Evolutionary conservation across 2,888 invertebrate genomes (phyloP).

Genomic region (Aleiodes alternator): DNA sequence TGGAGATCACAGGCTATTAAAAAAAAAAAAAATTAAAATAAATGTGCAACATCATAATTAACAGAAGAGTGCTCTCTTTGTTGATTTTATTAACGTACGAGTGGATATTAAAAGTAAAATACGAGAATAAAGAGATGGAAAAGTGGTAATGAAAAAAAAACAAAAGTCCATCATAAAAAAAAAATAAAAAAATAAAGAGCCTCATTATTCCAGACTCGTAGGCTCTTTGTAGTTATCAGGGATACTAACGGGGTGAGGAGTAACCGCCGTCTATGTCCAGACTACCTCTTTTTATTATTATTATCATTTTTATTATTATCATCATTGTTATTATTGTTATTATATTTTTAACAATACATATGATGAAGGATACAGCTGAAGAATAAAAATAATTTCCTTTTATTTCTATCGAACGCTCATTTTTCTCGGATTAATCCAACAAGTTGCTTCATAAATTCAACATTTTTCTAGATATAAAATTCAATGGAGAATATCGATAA

Average conservation of each 20-base stretch:
- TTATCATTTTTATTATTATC: too few species aligned
- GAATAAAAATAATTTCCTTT: too few species aligned
- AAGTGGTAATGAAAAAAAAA: conserved; percentile 2
- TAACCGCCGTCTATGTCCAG: conserved; percentile 4
- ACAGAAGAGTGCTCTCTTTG: conserved; percentile 19
- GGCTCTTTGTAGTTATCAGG: conserved; percentile 25
- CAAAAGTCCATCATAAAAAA: not conserved
- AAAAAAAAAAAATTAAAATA: conserved; percentile 7
- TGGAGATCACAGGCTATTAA: not conserved
- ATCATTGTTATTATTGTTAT: too few species aligned
- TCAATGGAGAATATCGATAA: too few species aligned
- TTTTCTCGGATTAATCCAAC: too few species aligned
- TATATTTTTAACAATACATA: too few species aligned
- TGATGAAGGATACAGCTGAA: too few species aligned
- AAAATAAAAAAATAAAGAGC: conserved; percentile 1
- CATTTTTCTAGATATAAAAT: too few species aligned
- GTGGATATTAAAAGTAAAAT: conserved; percentile 22
- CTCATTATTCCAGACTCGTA: conserved; percentile 24
- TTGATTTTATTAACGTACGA: conserved; percentile 26
- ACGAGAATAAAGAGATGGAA: conserved; percentile 11
- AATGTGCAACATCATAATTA: conserved; percentile 6
- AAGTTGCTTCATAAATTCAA: too few species aligned
- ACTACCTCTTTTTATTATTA: not conserved
- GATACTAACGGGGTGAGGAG: not conserved
- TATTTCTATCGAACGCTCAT: too few species aligned